These are phyloP conservation scores for Hyposoter dolosus DNA, from an alignment of 2,888 invertebrate genomes.

Conservation along the genomic window DNA sequence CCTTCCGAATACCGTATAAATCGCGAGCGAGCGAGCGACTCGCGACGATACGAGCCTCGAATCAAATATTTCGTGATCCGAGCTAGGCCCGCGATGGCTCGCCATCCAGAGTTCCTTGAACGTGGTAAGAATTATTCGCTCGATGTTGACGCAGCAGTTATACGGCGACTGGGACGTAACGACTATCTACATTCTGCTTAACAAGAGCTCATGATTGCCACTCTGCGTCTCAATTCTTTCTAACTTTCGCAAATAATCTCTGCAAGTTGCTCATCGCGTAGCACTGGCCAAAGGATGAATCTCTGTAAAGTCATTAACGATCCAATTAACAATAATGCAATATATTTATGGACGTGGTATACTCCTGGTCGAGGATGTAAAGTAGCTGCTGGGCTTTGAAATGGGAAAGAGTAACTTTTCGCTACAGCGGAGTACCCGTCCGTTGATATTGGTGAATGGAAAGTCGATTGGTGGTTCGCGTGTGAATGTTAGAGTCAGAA, in stretches of 20 bases:
- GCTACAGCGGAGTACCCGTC: background rate
- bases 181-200: background rate
- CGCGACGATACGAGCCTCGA: slow-evolving; percentile 69
- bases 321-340: background rate
- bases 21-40: slow-evolving; percentile 43
- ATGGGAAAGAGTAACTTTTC: background rate
- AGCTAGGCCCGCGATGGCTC: slow-evolving; percentile 28
- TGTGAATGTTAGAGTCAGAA: background rate
- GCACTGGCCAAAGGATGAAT: background rate
- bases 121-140: slow-evolving; percentile 71
- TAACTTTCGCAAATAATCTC: background rate
- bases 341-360: background rate
- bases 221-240: background rate
- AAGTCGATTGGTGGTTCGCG: slow-evolving; percentile 45
- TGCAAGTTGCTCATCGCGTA: background rate
- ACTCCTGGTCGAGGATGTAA: background rate
- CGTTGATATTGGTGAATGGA: slow-evolving; percentile 28
- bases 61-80: slow-evolving; percentile 69
- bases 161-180: background rate
- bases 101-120: slow-evolving; percentile 55
- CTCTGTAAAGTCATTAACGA: background rate
- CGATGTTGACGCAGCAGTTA: slow-evolving; percentile 58
- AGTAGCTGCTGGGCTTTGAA: background rate
- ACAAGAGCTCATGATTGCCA: background rate
- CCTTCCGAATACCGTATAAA: slow-evolving; percentile 68